Base-by-base conservation (phyloP, 2,797 vertebrate species). In the Dipus sagitta region DNA sequence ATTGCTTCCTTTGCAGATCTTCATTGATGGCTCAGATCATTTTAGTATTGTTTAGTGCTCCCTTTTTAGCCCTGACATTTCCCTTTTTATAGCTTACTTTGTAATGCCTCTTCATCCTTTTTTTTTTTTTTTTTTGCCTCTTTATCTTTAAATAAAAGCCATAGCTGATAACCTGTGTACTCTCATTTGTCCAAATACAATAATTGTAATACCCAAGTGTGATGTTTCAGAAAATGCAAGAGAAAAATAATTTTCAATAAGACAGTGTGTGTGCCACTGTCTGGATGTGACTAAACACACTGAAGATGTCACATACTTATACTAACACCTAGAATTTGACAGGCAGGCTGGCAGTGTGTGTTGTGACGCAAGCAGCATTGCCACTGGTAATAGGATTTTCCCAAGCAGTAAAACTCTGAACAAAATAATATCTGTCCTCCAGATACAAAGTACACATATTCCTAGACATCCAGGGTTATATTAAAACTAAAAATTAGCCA, bases 91-190 rank as follows among this genome's bases (percentile, higher is more conserved):
- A 86, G 75, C 28, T 23, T 75, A n/a, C 77, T 34, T 77, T 77
- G 26, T 62, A 65, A 34, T 24, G 9, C 30, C 21, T 78, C 30
- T 65, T 42, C 47, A 28, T 18, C 64, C 58, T 80, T 34, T 38
- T 38, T 38, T 64, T 80, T 34, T 38, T 38, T 38, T 38, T 38
- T 38, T 38, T 38, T 38, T 24, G 12, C 30, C 21, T 78, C 30
- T 65, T 42, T 54, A 28, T 18, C 64, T 64, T 80, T 34, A 54
- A 91, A 68, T 74, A 88, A 88, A 87, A 86, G 23, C 79, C 65
- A 30, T 26, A 13, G 47, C 67, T 68, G 30, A 42, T 85, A n/a
- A 58, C 32, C 62, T 70, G 6, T 20, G 74, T 34, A 26, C 32
- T 1, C 1, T 11, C 14, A 2, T 75, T 28, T 87, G 38, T 64